Percentiles rank a stretch among this genome's conserved stretches.
Conservation (phyloP, 2,797 vertebrate species). For the Tolypeutes matacus region DNA sequence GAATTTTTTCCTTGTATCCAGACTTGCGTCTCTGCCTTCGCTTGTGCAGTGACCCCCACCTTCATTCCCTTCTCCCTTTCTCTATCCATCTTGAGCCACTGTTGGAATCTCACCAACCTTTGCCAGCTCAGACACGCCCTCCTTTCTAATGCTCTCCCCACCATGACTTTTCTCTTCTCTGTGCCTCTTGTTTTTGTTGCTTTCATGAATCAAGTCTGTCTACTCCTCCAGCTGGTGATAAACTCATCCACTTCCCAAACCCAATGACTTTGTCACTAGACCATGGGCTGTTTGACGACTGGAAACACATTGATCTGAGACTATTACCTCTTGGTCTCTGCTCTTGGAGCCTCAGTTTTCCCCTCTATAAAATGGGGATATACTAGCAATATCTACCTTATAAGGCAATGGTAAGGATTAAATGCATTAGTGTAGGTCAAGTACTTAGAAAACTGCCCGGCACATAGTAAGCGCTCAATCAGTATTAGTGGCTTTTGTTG, state of each 20-base stretch:
- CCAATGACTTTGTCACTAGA: not conserved
- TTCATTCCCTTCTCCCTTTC: not conserved
- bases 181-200: too few species aligned
- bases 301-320: not conserved
- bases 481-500: not conserved
- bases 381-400: not conserved
- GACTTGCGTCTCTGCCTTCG: not conserved
- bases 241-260: not conserved
- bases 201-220: rapidly evolving
- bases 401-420: not conserved
- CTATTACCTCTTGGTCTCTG: not conserved
- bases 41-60: not conserved
- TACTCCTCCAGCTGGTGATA: not conserved
- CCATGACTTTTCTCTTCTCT: not conserved
- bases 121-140: not conserved
- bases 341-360: not conserved
- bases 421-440: not conserved
- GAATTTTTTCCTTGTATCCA: not conserved
- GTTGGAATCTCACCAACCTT: not conserved
- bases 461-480: not conserved
- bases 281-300: not conserved
- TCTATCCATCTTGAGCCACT: not conserved
- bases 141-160: not conserved
- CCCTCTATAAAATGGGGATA: not conserved
- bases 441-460: not conserved